Conservation (phyloP, 2,888 invertebrate genomes). For the Lamellibrachia columna region DNA sequence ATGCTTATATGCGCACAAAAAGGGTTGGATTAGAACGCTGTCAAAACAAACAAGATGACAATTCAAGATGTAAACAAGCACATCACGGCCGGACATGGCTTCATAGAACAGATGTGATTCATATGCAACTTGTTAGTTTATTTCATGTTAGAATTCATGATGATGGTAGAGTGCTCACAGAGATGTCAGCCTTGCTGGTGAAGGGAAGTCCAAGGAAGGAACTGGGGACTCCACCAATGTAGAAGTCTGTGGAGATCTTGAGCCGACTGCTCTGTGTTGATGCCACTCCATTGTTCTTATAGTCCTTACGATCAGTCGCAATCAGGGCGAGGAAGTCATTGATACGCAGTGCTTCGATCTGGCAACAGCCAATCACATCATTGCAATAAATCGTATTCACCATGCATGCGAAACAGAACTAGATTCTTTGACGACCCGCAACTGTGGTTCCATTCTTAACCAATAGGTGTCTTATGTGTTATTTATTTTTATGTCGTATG, state of each 20-base stretch:
- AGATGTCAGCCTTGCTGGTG: slow-evolving; percentile 13
- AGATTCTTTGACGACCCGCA: too few species aligned
- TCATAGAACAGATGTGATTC: not conserved
- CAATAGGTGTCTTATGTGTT: too few species aligned
- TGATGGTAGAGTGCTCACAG: not conserved
- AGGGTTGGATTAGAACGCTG: too few species aligned
- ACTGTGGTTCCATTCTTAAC: too few species aligned
- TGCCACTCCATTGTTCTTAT: slow-evolving; percentile 41
- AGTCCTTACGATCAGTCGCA: slow-evolving; percentile 41
- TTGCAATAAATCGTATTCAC: not conserved
- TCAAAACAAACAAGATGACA: too few species aligned
- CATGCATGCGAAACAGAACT: not conserved
- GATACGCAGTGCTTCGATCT: slow-evolving; percentile 44
- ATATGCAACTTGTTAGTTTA: not conserved
- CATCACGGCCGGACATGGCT: not conserved
- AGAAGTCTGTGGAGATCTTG: slow-evolving; percentile 33
- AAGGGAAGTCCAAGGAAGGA: slow-evolving; percentile 23
- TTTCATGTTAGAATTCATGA: not conserved
- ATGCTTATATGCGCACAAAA: not conserved
- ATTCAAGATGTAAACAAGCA: too few species aligned
- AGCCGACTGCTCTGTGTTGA: slow-evolving; percentile 28
- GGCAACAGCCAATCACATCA: not conserved
- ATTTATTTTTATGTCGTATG: too few species aligned
- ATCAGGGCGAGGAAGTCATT: slow-evolving; percentile 45
- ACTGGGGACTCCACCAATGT: slow-evolving; percentile 40